Evolutionary conservation across 1,140 invertebrate species (phyloP), one percentile per base, ranked within the genome.

Genomic region (Eueides isabella): DNA sequence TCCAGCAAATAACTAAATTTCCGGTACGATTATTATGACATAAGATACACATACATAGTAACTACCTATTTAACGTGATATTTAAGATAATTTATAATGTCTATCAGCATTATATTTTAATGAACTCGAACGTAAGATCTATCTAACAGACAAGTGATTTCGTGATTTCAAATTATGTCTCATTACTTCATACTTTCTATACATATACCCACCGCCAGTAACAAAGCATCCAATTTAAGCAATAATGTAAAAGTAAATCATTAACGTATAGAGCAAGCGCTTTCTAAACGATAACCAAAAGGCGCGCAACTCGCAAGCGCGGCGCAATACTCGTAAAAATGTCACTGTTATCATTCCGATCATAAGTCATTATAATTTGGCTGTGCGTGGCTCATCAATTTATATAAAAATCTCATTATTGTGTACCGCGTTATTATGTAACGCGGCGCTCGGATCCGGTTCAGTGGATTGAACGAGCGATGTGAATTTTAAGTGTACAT

Each of bases 361-460:
- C 71, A 62, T 73, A 73, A 63, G 33, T 73, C 71, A 73, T 73
- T 73, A 73, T 29, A 68, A 67, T 73, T 73, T 30, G 41, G 62
- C 28, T 55, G 41, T 28, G 31, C 66, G 48, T 67, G 65, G 71
- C 26, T 55, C 71, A 73, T 67, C 71, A 73, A 73, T 73, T 73
- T 73, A 73, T 73, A 67, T 73, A 61, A 73, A 73, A 38, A 29
- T 28, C 48, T 67, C 71, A 73, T 73, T 73, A 73, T 55, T 67
- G 31, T 62, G 64, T 41, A 66, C 31, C 65, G 33, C 28, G 71
- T 19, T 35, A 26, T 72, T 67, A 66, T 61, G 31, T 67, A 73
- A 73, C 55, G 19, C 19, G 11, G 19, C 19, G 11, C 28, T 68
- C 11, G 29, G 35, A 12, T 73, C 48, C 71, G 65, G 71, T 73